phyloP scores from a whole-genome alignment of 2,888 invertebrate genomes.

The Andrena chrysosceles region DNA sequence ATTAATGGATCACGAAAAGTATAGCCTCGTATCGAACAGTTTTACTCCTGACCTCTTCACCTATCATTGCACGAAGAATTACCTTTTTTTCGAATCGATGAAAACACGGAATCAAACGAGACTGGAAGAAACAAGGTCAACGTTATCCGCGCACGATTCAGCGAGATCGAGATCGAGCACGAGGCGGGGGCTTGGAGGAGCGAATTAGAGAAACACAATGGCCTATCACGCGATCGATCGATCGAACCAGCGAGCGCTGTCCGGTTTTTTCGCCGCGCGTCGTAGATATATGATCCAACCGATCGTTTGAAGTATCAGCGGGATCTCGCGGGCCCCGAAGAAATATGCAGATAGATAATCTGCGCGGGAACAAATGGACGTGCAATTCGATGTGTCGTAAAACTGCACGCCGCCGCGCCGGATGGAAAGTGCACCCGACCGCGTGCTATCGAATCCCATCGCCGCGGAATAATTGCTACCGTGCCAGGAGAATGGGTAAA shows the following conservation, averaged over 20 bases:
- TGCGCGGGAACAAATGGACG: conserved; percentile 63
- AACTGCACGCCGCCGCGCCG: conserved; percentile 40
- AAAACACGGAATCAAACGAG: not conserved
- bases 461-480: conserved; percentile 65
- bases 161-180: conserved; percentile 22
- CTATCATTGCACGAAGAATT: too few species aligned
- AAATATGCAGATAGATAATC: conserved; percentile 70
- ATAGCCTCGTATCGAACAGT: too few species aligned
- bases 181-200: conserved; percentile 11
- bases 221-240: conserved; percentile 50
- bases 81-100: not conserved
- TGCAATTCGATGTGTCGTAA: conserved; percentile 54
- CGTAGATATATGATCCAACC: conserved; percentile 59
- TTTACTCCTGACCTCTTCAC: too few species aligned
- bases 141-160: conserved; percentile 6
- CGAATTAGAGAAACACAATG: conserved; percentile 41
- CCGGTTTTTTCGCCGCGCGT: too few species aligned
- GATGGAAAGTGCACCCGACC: conserved; percentile 36
- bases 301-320: conserved; percentile 63
- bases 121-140: not conserved
- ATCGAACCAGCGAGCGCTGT: conserved; percentile 37
- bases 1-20: too few species aligned
- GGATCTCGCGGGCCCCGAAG: conserved; percentile 52
- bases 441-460: conserved; percentile 57
- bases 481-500: conserved; percentile 51